Evolutionary conservation across 2,888 invertebrate species (phyloP), one percentile per base, ranked within the genome.

Genomic region (Diabrotica balteata): DNA sequence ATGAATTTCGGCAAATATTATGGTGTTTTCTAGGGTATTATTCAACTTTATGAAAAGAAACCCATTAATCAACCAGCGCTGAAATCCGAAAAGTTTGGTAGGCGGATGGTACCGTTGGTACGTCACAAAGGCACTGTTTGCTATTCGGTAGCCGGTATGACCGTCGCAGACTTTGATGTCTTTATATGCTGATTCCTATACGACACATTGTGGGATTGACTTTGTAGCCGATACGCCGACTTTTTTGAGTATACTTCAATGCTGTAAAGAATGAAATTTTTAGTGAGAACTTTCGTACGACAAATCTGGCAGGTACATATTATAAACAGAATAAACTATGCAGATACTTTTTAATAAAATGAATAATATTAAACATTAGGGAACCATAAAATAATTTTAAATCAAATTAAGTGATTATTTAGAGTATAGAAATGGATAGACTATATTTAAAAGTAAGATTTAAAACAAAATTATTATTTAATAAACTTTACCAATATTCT

Each of bases 61-160:
- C 46, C 55, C 66, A 66, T 66, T 66, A 66, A 66, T 66, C 66
- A 66, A 66, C 42, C 43, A 60, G 55, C 55, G 55, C 61, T 61
- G 61, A 66, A 66, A 61, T 57, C 55, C 58, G 46, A 51, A 58
- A 64, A 54, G 46, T 61, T 50, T 66, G 50, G 66, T 66, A 32
- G 55, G 66, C 54, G 61, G 63, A 58, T 43, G 53, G 44, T 22
- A 44, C 17, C 43, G 7, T 46, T 60, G 49, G 54, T 43, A 45
- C 22, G 44, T 66, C 60, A 60, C 66, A 61, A 66, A 42, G 55
- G 51, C 47, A 45, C 32, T 60, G 61, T 61, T 61, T 61, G 66
- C 50, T 51, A 32, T 61, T 50, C 66, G 55, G 60, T 61, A 60
- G 59, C 51, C 66, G 55, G 59, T 51, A 49, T 42, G 46, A 63